Conservation (phyloP, 2,113 vertebrate species). For the Rhegmatorhina hoffmannsi region DNA sequence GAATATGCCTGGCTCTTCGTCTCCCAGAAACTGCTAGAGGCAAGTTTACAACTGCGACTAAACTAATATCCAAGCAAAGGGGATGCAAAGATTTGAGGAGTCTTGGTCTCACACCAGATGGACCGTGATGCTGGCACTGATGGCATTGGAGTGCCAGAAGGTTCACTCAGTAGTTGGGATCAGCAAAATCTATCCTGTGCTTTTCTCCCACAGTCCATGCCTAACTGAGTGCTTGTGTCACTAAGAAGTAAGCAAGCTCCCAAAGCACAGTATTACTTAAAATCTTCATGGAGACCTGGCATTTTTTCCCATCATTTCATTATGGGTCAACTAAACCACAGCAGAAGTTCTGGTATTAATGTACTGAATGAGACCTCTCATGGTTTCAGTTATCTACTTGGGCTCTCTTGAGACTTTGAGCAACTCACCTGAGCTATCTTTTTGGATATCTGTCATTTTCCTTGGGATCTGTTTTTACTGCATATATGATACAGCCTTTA, state of each 20-base stretch:
- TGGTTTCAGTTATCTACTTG: background rate
- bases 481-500: background rate
- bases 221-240: background rate
- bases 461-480: background rate
- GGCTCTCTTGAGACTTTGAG: background rate
- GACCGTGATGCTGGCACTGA: background rate
- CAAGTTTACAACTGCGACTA: background rate
- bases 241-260: background rate
- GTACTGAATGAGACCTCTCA: background rate
- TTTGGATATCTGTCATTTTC: background rate
- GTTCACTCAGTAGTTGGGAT: background rate
- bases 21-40: background rate
- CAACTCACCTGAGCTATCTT: background rate
- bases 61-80: background rate
- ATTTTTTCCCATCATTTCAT: background rate
- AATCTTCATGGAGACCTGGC: background rate
- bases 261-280: background rate
- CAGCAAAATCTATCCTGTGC: background rate
- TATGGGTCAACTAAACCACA: background rate
- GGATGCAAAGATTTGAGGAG: background rate
- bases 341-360: background rate
- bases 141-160: rapidly evolving
- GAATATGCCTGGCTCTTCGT: background rate
- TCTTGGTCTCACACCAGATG: background rate
- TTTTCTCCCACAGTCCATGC: background rate